Evolutionary conservation across 2,113 vertebrate species (phyloP), one percentile per base, ranked within the genome.

Genomic region (Suricata suricatta): DNA sequence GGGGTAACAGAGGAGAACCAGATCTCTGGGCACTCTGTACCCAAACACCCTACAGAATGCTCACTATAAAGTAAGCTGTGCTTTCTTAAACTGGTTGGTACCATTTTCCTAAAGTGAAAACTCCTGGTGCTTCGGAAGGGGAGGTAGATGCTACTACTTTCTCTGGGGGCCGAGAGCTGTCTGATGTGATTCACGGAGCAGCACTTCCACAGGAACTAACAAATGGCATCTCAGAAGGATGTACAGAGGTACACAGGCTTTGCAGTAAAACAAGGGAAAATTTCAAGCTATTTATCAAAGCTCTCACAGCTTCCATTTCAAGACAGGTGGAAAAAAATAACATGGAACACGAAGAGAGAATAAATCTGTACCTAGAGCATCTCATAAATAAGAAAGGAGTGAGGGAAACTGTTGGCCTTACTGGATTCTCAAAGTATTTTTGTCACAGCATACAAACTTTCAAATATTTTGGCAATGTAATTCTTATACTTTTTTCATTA

Each of bases 241-340:
- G 66, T 52, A 74, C 79, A 47, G 87, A 93, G 93, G 83, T 54
- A 60, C 50, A 88, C 23, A 7, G 91, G 54, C 88, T 79, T 88
- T 29, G 81, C 95, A 90, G 95, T 96, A 85, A 97, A 95, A 94
- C 87, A 88, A 96, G 93, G 64, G 35, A 54, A 93, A 66, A 90
- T 97, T 95, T 92, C 68, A 92, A 95, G 89, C 87, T 57, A 84
- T 98, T 96, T 83, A 92, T 98, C 96, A 97, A 93, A 98, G 80
- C 69, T 81, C 96, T 88, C 54, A 44, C 25, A 35, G 83, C 88
- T 97, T 84, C 92, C 64, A 79, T 95, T 97, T 95, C 74, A 77
- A 97, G 97, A 95, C 95, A 97, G 97, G 97, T 96, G 64, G 91
- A 50, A 96, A 94, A 97, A 96, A 96, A 97, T 92, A 95, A 91